phyloP scores from a whole-genome alignment of 2,113 vertebrate species.

The Siniperca knerii region DNA sequence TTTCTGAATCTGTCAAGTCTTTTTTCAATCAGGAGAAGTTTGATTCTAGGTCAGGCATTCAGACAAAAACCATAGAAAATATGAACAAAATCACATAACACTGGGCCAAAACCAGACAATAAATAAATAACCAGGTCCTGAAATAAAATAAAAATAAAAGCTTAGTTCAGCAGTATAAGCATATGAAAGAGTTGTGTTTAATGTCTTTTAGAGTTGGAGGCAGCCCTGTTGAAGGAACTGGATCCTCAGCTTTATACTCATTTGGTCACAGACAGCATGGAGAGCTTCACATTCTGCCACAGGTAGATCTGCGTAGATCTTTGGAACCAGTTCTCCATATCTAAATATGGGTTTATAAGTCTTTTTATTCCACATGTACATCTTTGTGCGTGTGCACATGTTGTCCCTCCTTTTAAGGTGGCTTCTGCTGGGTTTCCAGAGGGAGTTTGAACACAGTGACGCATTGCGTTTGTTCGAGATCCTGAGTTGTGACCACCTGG shows the following conservation, averaged over 20 bases:
- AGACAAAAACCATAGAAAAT: neutral
- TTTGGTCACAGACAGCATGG: conserved; percentile 82
- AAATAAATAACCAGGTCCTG: neutral
- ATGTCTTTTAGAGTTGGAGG: conserved; percentile 81
- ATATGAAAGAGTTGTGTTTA: conserved; percentile 4
- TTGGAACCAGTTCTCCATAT: neutral
- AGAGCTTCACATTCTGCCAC: conserved; percentile 86
- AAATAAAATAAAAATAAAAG: neutral
- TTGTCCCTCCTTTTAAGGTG: conserved; percentile 74
- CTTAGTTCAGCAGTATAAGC: neutral
- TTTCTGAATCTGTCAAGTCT: neutral
- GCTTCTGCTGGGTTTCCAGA: conserved; percentile 88
- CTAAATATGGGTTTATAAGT: neutral
- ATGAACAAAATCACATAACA: neutral
- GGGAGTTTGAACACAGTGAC: conserved; percentile 86
- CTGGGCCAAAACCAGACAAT: neutral
- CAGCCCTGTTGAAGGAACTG: conserved; percentile 84
- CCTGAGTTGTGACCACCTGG: conserved; percentile 85
- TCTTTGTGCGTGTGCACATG: neutral
- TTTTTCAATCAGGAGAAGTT: neutral
- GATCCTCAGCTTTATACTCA: conserved; percentile 83
- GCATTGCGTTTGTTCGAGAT: conserved; percentile 88
- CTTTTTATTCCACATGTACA: neutral
- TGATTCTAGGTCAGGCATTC: neutral
- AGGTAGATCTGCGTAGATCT: conserved; percentile 67